Conservation (phyloP, 2,113 vertebrate genomes). For the Seriola dumerili region DNA sequence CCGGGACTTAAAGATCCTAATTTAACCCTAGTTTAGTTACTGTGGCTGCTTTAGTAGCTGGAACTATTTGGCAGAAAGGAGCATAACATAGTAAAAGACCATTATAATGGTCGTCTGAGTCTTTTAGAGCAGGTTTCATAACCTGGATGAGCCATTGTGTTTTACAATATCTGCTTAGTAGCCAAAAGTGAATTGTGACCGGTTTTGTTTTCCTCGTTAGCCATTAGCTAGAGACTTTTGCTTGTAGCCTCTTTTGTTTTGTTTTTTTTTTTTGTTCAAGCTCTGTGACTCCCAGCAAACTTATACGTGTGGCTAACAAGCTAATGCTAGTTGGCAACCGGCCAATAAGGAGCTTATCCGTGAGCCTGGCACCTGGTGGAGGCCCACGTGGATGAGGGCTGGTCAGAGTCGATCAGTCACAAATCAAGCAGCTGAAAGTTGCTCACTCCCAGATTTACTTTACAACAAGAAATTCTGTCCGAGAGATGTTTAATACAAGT, state of each 20-base stretch:
- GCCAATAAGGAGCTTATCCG: conserved; percentile 38
- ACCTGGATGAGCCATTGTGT: too few species aligned
- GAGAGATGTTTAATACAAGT: too few species aligned
- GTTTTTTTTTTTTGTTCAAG: too few species aligned
- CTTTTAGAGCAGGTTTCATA: too few species aligned
- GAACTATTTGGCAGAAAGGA: neutral
- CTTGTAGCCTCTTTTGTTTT: too few species aligned
- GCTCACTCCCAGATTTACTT: neutral
- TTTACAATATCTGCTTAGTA: too few species aligned
- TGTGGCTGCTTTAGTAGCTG: neutral
- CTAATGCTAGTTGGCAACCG: conserved; percentile 26
- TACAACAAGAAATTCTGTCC: neutral
- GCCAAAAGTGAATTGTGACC: too few species aligned
- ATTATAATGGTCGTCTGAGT: too few species aligned
- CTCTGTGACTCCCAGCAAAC: neutral
- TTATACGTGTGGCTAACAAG: neutral
- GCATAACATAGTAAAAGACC: neutral
- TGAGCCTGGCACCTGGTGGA: neutral
- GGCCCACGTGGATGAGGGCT: neutral
- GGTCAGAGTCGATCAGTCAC: neutral
- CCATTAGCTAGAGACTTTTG: neutral
- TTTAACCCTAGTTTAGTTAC: neutral
- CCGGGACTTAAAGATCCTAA: neutral
- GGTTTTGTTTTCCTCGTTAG: neutral
- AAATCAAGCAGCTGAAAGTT: neutral